Base-by-base conservation (phyloP, 2,888 invertebrate species). In the Melitaea athalia region DNA sequence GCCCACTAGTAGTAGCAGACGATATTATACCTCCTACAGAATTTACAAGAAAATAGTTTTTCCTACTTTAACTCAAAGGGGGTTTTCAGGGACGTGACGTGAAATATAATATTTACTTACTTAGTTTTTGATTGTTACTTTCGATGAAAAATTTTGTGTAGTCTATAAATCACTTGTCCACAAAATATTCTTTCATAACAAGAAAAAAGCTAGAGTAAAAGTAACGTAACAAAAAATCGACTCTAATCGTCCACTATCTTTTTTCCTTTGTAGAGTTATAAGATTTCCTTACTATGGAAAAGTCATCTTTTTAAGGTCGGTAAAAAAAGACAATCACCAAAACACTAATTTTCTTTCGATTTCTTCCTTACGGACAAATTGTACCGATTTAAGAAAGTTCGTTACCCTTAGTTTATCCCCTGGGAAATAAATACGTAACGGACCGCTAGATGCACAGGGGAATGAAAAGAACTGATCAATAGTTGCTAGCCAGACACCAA, bases 391-490 rank as follows among this genome's bases (percentile, higher is more conserved):
- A 72, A 59, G 53, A 59, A 63, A 71, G 69, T 71, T 71, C 69
- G 64, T 69, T 64, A 72, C 61, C 63, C 63, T 50, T 15, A 52
- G 49, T 45, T 55, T 53, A 59, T 69, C 72, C 61, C 68, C 42
- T 24, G 72, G 72, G 72, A 72, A 72, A 72, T 72, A 68, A 67
- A 65, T 70, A 69, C 69, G 67, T 70, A 70, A 65, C 63, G 62
- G 53, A 63, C 31, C 64, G 64, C 53, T 63, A 47, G 59, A 15
- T 62, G 59, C 71, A 57, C 67, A 38, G n/a, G 69, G 67, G 63
- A 69, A 55, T 60, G 63, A 63, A 65, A 68, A 63, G 52, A 71
- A 66, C 68, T 66, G 68, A 71, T 71, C 71, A 68, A 71, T 71
- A 69, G 63, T 61, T 11, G 53, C 43, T 33, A 63, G 71, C 71